Conservation (phyloP, 1,140 invertebrate genomes). For the Panulirus ornatus region DNA sequence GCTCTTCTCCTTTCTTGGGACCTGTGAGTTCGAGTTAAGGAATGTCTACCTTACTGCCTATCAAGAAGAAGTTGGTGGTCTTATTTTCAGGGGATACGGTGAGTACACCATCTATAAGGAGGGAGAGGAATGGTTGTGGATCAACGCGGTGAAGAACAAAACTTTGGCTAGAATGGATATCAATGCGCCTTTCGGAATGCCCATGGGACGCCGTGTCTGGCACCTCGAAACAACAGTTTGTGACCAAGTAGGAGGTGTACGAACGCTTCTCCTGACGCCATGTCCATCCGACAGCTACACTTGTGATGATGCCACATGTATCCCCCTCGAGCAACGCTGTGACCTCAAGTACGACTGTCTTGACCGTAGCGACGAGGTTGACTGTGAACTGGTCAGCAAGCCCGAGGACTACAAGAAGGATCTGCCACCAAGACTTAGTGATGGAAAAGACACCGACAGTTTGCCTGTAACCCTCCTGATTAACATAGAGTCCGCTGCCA, state of each 20-base stretch:
- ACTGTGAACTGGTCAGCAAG: constrained; percentile 49
- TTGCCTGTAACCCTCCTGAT: constrained; percentile 22
- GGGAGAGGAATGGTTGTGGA: constrained; percentile 38
- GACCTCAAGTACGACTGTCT: constrained; percentile 71
- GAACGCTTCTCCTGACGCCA: constrained; percentile 21
- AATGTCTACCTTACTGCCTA: constrained; percentile 43
- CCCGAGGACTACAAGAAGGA: constrained; percentile 54
- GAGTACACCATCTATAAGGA: constrained; percentile 46
- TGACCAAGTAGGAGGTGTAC: constrained; percentile 8
- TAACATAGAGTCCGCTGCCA: constrained; percentile 40
- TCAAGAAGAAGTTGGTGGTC: constrained; percentile 13
- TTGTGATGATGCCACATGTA: constrained; percentile 65
- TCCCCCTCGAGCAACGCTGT: constrained; percentile 46
- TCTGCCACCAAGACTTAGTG: constrained; percentile 15
- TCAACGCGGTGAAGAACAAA: constrained; percentile 25
- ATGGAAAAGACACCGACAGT: not conserved
- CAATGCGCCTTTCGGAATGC: constrained; percentile 19
- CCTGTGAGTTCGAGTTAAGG: constrained; percentile 30
- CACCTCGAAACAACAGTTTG: constrained; percentile 47
- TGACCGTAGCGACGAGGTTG: constrained; percentile 62
- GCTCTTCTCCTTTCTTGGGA: constrained; percentile 35
- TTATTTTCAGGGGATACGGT: constrained; percentile 43
- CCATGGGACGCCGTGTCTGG: constrained; percentile 42
- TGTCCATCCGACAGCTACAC: constrained; percentile 51
- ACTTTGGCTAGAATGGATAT: constrained; percentile 21